Evolutionary conservation across 1,140 invertebrate species (phyloP).

Genomic region (Argopecten irradians): DNA sequence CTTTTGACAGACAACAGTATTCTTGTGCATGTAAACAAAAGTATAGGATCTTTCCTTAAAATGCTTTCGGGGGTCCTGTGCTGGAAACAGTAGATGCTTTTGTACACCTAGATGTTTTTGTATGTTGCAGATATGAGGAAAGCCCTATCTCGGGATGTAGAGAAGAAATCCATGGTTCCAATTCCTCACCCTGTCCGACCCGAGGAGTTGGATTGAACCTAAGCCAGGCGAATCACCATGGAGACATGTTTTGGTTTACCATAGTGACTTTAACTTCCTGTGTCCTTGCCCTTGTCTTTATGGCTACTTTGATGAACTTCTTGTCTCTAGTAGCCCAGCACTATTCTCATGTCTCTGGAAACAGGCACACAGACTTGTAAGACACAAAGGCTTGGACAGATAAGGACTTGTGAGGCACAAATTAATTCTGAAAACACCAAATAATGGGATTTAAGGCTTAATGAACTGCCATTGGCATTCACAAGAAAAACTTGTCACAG

Average conservation of each 20-base stretch:
- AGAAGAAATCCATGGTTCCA: slow-evolving; percentile 96
- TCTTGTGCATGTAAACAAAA: too few relatives aligned
- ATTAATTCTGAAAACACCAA: too few relatives aligned
- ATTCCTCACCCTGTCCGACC: slow-evolving; percentile 94
- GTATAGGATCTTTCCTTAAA: too few relatives aligned
- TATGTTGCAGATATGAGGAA: slow-evolving; percentile 96
- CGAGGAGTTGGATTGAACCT: slow-evolving; percentile 90
- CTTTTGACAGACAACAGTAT: too few relatives aligned
- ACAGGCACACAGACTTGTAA: not conserved
- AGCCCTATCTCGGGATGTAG: slow-evolving; percentile 93
- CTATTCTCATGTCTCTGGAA: not conserved
- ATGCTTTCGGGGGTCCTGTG: too few relatives aligned
- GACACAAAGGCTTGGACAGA: too few relatives aligned
- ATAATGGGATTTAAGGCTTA: too few relatives aligned
- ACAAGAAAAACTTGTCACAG: too few relatives aligned
- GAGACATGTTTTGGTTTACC: slow-evolving; percentile 38
- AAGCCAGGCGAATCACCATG: slow-evolving; percentile 57
- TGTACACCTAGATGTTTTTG: slow-evolving; percentile 41
- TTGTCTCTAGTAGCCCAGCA: not conserved
- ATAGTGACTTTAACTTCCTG: not conserved
- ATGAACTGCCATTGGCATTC: too few relatives aligned
- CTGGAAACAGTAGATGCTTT: too few relatives aligned
- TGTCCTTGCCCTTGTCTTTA: not conserved
- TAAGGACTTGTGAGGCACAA: too few relatives aligned
- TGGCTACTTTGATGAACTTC: not conserved